Conservation (phyloP, 2,113 vertebrate genomes). For the Anarhynchus alexandrinus region DNA sequence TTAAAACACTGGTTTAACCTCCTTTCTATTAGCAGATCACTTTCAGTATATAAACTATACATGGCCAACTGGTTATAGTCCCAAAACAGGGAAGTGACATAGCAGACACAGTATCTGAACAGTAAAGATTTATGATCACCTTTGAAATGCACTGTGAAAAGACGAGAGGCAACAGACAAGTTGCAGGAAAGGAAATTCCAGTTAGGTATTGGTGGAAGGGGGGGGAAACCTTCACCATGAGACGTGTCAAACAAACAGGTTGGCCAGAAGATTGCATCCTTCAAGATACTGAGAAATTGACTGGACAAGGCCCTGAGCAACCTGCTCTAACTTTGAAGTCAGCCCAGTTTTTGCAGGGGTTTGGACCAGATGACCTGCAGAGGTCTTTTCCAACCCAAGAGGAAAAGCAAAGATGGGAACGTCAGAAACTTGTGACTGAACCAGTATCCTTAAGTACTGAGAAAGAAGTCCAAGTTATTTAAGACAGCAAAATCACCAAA, state of each 20-base stretch:
- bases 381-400: background rate
- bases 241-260: background rate
- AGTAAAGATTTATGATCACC: background rate
- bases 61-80: background rate
- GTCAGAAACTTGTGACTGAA: background rate
- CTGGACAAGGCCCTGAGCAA: background rate
- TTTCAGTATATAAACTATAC: background rate
- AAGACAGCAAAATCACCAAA: background rate
- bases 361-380: background rate
- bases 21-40: background rate
- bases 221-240: background rate
- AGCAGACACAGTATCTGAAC: background rate
- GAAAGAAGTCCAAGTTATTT: background rate
- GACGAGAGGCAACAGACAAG: background rate
- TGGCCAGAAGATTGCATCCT: background rate
- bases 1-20: background rate
- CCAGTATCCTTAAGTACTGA: background rate
- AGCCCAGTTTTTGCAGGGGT: background rate
- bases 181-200: background rate
- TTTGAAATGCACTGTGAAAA: background rate
- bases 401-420: background rate
- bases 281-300: background rate
- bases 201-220: background rate
- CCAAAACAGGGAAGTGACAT: background rate
- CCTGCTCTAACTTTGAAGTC: background rate